Conservation (phyloP, 2,888 invertebrate species). For the Zaprionus bogoriensis region DNA sequence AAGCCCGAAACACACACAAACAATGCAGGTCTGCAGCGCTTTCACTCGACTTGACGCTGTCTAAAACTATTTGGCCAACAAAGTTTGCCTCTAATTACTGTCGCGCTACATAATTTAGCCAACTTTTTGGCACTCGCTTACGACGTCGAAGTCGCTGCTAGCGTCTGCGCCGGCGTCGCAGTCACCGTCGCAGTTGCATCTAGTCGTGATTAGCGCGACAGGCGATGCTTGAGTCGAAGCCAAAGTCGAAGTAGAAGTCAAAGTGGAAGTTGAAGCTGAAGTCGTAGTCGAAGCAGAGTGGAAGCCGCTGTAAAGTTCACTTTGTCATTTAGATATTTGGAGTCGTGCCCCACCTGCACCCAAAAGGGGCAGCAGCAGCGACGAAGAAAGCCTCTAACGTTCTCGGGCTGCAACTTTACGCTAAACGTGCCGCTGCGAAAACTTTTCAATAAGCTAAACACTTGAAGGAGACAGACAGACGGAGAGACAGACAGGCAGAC, state of each 20-base stretch:
- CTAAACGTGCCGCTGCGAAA: slow-evolving; percentile 64
- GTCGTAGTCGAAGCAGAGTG: slow-evolving; percentile 4
- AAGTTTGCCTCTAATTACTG: slow-evolving; percentile 73
- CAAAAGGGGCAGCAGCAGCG: background rate
- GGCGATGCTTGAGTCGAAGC: background rate
- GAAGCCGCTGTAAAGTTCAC: slow-evolving; percentile 60
- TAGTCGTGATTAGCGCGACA: slow-evolving; percentile 3
- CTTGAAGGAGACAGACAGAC: slow-evolving; percentile 48
- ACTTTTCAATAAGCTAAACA: slow-evolving; percentile 77
- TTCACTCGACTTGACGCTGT: slow-evolving; percentile 20
- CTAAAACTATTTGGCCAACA: slow-evolving; percentile 69
- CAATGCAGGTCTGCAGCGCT: background rate
- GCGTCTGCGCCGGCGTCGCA: slow-evolving; percentile 2
- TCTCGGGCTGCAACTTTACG: slow-evolving; percentile 47
- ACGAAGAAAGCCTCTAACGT: slow-evolving; percentile 20
- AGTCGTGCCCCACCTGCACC: slow-evolving; percentile 3
- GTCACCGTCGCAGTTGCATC: slow-evolving; percentile 1
- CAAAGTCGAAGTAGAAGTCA: background rate
- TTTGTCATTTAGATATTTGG: slow-evolving; percentile 55
- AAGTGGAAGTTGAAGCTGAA: slow-evolving; percentile 12
- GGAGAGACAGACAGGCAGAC: slow-evolving; percentile 27
- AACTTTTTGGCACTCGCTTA: slow-evolving; percentile 41
- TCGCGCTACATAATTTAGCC: slow-evolving; percentile 71
- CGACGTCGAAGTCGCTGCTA: slow-evolving; percentile 5
- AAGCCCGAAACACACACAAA: background rate